Percentiles rank a stretch among this genome's conserved stretches.
These are phyloP conservation scores for Thermophis baileyi DNA, from an alignment of 2,113 vertebrate genomes.

Conservation along the genomic window DNA sequence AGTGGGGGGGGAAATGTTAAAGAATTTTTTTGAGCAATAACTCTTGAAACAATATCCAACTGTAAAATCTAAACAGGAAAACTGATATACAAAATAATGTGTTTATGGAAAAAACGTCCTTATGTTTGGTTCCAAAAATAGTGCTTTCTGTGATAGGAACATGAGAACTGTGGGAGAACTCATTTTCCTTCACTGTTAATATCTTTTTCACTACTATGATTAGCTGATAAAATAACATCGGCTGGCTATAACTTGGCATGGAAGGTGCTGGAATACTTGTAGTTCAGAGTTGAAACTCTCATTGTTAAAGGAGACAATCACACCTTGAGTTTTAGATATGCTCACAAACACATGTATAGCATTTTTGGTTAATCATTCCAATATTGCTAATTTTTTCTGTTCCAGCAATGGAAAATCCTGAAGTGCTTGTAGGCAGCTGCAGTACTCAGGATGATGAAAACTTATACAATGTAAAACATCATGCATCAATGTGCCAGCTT, in stretches of 20 bases:
- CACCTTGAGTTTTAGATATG: neutral
- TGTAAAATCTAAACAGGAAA: neutral
- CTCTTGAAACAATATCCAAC: neutral
- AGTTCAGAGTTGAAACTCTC: neutral
- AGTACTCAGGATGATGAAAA: slow-evolving; percentile 47
- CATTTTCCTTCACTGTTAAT: neutral
- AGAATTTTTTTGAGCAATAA: neutral
- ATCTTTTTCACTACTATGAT: neutral
- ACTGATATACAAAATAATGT: neutral
- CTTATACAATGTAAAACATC: slow-evolving; percentile 42
- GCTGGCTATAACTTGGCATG: neutral
- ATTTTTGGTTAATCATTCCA: neutral
- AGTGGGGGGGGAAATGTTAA: neutral
- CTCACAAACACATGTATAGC: neutral
- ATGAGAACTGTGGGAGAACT: neutral
- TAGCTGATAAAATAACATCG: neutral
- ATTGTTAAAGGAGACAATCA: neutral
- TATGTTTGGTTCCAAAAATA: slow-evolving; percentile 1
- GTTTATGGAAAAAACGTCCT: slow-evolving; percentile 10
- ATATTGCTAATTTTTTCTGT: neutral
- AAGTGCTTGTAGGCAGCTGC: slow-evolving; percentile 51
- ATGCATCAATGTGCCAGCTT: slow-evolving; percentile 44
- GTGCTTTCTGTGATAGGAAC: neutral
- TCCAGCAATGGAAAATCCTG: slow-evolving; percentile 71
- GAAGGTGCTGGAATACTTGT: neutral